phyloP scores from a whole-genome alignment of 1,140 invertebrate genomes.

The Ceratina australensis region DNA sequence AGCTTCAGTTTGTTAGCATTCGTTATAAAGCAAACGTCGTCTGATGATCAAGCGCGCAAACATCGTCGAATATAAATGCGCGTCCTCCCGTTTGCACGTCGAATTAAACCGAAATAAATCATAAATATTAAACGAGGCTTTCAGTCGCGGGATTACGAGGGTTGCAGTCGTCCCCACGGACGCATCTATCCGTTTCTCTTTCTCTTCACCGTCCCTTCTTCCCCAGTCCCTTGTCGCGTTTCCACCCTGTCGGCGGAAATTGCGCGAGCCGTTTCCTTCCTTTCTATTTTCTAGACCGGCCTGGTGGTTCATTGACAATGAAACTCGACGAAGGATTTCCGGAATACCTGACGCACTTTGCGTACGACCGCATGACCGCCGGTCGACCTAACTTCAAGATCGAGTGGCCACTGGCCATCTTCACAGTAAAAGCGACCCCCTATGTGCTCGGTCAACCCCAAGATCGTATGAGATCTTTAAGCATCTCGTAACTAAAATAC shows the following conservation, averaged over 20 bases:
- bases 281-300: constrained; percentile 21
- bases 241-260: constrained; percentile 70
- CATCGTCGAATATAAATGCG: constrained; percentile 55
- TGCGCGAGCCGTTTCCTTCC: constrained; percentile 66
- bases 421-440: background rate
- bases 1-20: background rate
- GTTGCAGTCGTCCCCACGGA: constrained; percentile 52
- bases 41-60: constrained; percentile 25
- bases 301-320: constrained; percentile 75
- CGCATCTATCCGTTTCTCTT: background rate
- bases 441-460: background rate
- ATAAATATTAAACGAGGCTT: constrained; percentile 80
- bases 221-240: constrained; percentile 11
- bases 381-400: constrained; percentile 34
- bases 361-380: constrained; percentile 59
- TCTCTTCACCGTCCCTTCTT: background rate
- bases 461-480: background rate
- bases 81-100: constrained; percentile 72
- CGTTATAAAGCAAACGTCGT: background rate
- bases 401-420: background rate
- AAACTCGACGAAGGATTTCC: constrained; percentile 43
- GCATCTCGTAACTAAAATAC: background rate
- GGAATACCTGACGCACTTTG: constrained; percentile 47
- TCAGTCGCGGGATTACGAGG: constrained; percentile 76
- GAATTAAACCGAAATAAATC: constrained; percentile 80